Evolutionary conservation across 2,113 vertebrate species (phyloP).

Genomic region (Nicator chloris): DNA sequence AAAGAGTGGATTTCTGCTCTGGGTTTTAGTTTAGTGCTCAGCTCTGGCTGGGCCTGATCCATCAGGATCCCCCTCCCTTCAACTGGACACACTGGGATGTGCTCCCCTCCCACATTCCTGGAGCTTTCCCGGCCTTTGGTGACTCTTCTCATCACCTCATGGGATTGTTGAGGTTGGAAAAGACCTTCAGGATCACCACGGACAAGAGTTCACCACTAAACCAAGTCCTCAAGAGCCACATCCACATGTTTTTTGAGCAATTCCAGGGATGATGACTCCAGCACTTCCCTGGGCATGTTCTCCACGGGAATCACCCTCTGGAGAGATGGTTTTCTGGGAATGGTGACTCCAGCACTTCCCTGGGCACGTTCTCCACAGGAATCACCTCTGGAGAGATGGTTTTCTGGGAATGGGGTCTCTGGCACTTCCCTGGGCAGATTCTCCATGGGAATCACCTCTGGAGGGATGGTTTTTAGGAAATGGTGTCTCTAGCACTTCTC

Average conservation of each 20-base stretch:
- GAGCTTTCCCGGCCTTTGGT: background rate
- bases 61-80: background rate
- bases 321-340: background rate
- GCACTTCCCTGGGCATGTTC: background rate
- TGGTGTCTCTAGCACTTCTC: background rate
- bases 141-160: background rate
- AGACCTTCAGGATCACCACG: background rate
- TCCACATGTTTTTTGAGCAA: rapidly evolving
- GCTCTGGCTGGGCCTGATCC: background rate
- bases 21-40: background rate
- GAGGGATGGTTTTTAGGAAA: background rate
- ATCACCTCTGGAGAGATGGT: background rate
- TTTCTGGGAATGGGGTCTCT: too few relatives aligned
- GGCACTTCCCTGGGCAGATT: background rate
- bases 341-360: background rate
- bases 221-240: background rate
- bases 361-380: background rate
- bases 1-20: background rate
- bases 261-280: background rate
- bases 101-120: background rate
- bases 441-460: background rate
- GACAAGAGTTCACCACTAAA: background rate
- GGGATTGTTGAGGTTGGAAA: background rate
- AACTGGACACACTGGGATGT: background rate
- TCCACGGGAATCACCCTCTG: background rate